Conservation (phyloP, 2,113 vertebrate genomes). For the Sarotherodon lohbergeri region DNA sequence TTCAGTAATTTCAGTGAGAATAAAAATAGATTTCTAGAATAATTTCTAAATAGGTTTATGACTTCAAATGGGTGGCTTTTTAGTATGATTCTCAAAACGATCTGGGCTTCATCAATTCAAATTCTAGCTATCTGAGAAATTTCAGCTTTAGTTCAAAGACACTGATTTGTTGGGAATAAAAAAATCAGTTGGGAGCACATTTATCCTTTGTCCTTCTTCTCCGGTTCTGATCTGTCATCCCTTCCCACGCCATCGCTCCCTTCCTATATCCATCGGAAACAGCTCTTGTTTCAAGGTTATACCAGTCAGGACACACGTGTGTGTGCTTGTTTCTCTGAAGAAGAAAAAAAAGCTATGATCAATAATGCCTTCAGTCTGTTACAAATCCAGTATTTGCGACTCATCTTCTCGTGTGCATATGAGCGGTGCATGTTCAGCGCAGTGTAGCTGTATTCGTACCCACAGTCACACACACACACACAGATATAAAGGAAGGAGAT, state of each 20-base stretch:
- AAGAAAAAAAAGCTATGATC: neutral
- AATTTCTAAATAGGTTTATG: neutral
- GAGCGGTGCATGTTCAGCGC: neutral
- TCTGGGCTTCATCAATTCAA: neutral
- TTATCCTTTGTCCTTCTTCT: neutral
- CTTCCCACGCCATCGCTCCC: neutral
- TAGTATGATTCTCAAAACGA: neutral
- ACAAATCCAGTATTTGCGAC: neutral
- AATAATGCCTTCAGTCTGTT: slow-evolving; percentile 11
- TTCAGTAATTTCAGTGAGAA: neutral
- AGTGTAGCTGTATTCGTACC: neutral
- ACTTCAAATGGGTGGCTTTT: neutral
- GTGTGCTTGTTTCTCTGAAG: neutral
- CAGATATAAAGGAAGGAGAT: neutral
- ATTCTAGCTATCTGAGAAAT: neutral
- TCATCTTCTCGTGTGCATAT: neutral
- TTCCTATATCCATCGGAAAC: slow-evolving; percentile 45
- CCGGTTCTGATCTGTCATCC: slow-evolving; percentile 5
- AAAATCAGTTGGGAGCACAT: neutral
- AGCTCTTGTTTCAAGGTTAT: slow-evolving; percentile 65
- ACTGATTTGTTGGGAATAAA: neutral
- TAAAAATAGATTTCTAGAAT: neutral
- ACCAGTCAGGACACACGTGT: neutral
- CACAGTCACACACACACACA: neutral
- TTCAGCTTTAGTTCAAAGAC: neutral